phyloP scores from a whole-genome alignment of 2,797 vertebrate genomes.

The Euphonia xanthogaster region DNA sequence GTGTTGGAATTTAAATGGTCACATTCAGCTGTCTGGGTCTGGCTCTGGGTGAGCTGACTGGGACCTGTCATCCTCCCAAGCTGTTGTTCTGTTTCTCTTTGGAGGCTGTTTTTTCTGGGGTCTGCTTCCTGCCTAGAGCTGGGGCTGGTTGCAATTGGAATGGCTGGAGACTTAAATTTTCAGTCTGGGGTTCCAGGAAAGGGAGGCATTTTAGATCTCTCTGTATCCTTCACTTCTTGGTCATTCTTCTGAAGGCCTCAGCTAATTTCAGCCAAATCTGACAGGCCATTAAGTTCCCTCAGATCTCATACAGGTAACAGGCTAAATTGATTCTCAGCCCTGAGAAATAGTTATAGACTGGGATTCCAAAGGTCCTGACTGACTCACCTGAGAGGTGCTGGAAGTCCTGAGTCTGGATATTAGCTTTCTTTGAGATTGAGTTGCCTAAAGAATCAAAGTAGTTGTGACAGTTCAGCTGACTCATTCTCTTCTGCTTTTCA shows the following conservation, averaged over 20 bases:
- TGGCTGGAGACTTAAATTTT: not conserved
- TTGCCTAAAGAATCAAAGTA: not conserved
- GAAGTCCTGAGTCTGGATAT: not conserved
- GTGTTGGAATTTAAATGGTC: not conserved
- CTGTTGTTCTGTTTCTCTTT: not conserved
- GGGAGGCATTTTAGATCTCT: not conserved
- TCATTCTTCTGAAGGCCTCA: not conserved
- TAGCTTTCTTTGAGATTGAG: not conserved
- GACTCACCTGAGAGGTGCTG: not conserved
- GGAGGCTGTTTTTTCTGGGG: not conserved
- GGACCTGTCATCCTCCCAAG: not conserved
- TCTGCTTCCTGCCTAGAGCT: not conserved
- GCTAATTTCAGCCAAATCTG: not conserved
- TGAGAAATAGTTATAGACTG: not conserved
- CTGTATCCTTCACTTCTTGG: not conserved
- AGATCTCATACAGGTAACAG: not conserved
- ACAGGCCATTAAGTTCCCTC: not conserved
- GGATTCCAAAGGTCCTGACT: not conserved
- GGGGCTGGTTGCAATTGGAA: not conserved
- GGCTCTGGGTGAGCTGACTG: not conserved
- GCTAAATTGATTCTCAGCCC: not conserved
- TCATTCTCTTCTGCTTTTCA: not conserved
- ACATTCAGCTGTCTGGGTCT: not conserved
- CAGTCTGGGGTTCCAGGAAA: not conserved
- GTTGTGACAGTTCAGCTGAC: not conserved